Conservation (phyloP, 2,888 invertebrate genomes). For the Ennomos quercinarius region DNA sequence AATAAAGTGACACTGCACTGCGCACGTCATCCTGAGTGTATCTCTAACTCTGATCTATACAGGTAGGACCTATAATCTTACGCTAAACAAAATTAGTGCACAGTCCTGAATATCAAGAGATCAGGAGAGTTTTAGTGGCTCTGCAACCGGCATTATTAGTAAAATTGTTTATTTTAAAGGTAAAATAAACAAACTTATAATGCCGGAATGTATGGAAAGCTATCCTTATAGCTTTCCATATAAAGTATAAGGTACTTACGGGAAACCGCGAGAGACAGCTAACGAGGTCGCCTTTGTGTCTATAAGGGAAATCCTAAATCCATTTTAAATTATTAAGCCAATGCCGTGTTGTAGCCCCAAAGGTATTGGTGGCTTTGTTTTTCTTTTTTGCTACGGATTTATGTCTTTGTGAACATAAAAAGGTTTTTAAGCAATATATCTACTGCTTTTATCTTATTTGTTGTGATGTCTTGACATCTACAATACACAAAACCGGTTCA, state of each 20-base stretch:
- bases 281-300: constrained; percentile 28
- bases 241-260: constrained; percentile 46
- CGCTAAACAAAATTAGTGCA: too few species aligned
- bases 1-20: too few species aligned
- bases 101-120: too few species aligned
- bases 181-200: too few species aligned
- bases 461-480: too few species aligned
- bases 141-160: constrained; percentile 38
- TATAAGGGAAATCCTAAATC: constrained; percentile 15
- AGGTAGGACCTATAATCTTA: too few species aligned
- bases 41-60: too few species aligned
- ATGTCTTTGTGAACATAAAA: neutral
- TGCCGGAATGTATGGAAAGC: too few species aligned
- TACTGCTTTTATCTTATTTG: too few species aligned
- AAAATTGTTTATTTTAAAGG: constrained; percentile 46
- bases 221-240: constrained; percentile 9
- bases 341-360: constrained; percentile 9
- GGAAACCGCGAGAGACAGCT: constrained; percentile 32
- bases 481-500: too few species aligned
- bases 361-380: constrained; percentile 6
- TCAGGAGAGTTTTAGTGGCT: constrained; percentile 27
- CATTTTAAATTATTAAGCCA: constrained; percentile 18
- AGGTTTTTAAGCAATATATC: neutral
- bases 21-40: too few species aligned
- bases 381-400: neutral